Base-by-base conservation (phyloP, 2,888 invertebrate species). In the Tenthredo amoena region DNA sequence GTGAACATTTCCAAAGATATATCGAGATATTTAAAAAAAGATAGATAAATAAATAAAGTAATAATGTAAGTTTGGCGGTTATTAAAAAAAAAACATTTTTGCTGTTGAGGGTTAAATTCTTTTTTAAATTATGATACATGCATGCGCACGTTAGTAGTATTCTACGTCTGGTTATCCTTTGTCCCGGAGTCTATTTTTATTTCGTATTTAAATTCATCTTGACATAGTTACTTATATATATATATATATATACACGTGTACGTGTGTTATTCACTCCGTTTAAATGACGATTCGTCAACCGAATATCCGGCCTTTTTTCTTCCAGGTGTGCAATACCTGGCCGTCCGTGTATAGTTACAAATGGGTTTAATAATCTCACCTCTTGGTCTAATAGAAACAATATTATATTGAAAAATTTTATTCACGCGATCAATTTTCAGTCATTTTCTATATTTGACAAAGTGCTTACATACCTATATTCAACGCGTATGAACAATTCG, bases 211-310 rank as follows among this genome's bases (percentile, higher is more conserved):
- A 68, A 68, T 68, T 34, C 68, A 68, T 68, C 68, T 68, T 68
- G 68, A 68, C 68, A 62, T 62, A 62, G 26, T 62, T 62, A 62
- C 26, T 68, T 68, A 15, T 31, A 62, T 7, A 9, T 10, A 26
- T n/a, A 5, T 62, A 26, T 26, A 18, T 6, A 26, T 6, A 21
- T 26, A 34, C 34, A 1, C 15, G 4, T 34, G 31, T 81, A 62
- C 58, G 26, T 81, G 26, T 62, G 21, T 15, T 40, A 1, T 21
- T 37, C 37, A 62, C 40, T 62, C 21, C 34, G 34, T 58, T 81
- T 81, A 62, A 81, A 81, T 62, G 40, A 81, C 62, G 81, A 81
- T 62, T 81, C 62, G 81, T 62, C 81, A 50, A 81, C 62, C 81
- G 81, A 81, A 81, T 81, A 81, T 81, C 81, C 62, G 81, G 81